phyloP scores from a whole-genome alignment of 2,888 invertebrate genomes.

The Xanthia icteritia region DNA sequence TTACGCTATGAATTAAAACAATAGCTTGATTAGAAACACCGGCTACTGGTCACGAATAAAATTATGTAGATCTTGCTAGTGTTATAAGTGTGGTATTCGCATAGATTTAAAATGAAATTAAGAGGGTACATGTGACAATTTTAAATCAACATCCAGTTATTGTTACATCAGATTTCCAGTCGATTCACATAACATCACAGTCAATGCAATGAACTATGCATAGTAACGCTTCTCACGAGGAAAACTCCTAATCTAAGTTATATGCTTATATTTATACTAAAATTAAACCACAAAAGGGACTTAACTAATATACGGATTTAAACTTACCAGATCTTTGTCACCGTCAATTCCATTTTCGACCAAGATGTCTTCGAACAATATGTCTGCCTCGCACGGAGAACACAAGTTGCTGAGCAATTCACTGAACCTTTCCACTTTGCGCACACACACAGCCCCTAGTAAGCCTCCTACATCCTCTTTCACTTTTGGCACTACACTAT shows the following conservation, averaged over 20 bases:
- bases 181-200: slow-evolving; percentile 19
- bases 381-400: slow-evolving; percentile 87
- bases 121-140: slow-evolving; percentile 4
- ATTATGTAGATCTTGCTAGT: not conserved
- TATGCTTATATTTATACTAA: slow-evolving; percentile 3
- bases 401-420: slow-evolving; percentile 89
- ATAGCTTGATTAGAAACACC: slow-evolving; percentile 47
- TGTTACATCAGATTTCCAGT: slow-evolving; percentile 7
- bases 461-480: slow-evolving; percentile 81
- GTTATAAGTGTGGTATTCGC: not conserved
- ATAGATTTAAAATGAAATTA: not conserved
- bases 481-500: slow-evolving; percentile 86
- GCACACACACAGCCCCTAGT: slow-evolving; percentile 87
- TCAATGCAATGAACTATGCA: slow-evolving; percentile 18
- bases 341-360: slow-evolving; percentile 85
- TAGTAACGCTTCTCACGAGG: not conserved
- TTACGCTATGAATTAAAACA: slow-evolving; percentile 42
- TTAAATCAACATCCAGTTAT: slow-evolving; percentile 8
- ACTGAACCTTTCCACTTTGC: slow-evolving; percentile 89
- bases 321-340: slow-evolving; percentile 80
- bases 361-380: slow-evolving; percentile 87
- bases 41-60: slow-evolving; percentile 10
- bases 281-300: not conserved
- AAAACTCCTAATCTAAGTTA: not conserved
- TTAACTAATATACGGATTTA: slow-evolving; percentile 12